Evolutionary conservation across 2,888 invertebrate genomes (phyloP), one percentile per base, ranked within the genome.

Genomic region (Ceraclea dissimilis): DNA sequence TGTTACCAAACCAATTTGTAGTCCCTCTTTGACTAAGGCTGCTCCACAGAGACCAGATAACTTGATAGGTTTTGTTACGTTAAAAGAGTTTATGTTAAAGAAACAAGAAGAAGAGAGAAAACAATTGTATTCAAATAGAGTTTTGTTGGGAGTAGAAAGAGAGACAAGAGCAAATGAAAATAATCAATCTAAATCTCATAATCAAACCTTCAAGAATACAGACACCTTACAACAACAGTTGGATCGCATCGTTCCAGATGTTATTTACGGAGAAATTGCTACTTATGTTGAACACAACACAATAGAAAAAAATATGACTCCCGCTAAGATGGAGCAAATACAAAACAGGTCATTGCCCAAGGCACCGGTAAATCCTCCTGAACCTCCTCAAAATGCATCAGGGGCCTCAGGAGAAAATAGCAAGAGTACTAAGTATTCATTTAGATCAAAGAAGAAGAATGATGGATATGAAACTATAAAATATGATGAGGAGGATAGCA

Each of bases 41-140:
- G 70, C 67, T 56, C 66, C 68, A 33, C 70, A 71, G 13, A 73
- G 77, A 61, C 75, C 75, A 11, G 85, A 84, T 60, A 83, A 80
- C 67, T 72, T 82, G 26, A 78, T 81, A 48, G 85, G 85, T 1
- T 84, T 86, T 67, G 82, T 88, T 51, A 90, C 89, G 1, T 74
- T 90, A 26, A 86, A 89, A 68, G 86, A 89, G 72, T 79, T 90
- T 66, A 90, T 90, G 89, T 70, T 86, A 63, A 81, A 83, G 63
- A 82, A 86, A 63, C 88, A 88, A 69, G 85, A 82, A 61, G 87
- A 88, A 67, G 88, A 88, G 66, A 77, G 80, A 19, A 78, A 79
- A 63, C 76, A 79, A 58, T 71, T 80, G 67, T 80, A 80, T 70
- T 76, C 74, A 59, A 76, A 79, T 65, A 73, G 81, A 21, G 81